Conservation (phyloP, 2,797 vertebrate species). For the Clarias platycephalus region DNA sequence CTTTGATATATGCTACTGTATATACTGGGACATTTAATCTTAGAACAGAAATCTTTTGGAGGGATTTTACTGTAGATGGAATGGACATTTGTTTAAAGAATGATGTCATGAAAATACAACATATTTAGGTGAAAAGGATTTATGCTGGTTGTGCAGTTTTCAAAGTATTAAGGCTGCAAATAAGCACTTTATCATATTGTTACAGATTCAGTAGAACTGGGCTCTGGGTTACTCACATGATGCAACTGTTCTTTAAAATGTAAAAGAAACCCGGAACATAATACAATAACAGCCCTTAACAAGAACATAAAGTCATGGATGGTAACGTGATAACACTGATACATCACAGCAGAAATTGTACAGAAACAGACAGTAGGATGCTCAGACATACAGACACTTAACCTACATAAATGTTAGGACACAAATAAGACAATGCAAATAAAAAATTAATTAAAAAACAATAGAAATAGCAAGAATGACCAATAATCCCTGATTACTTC, state of each 20-base stretch:
- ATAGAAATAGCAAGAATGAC: background rate
- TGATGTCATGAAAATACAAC: background rate
- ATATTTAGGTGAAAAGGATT: background rate
- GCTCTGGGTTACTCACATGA: background rate
- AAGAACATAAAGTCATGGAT: background rate
- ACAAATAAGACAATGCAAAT: background rate
- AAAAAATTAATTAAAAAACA: slow-evolving; percentile 1
- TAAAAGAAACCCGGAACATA: background rate
- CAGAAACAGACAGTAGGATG: background rate
- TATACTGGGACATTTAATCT: background rate
- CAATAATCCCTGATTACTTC: slow-evolving; percentile 15
- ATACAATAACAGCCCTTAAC: slow-evolving; percentile 12
- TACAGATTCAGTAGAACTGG: background rate
- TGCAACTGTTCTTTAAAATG: background rate
- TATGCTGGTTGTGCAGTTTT: background rate
- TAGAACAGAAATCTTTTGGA: background rate
- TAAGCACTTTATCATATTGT: background rate
- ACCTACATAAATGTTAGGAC: background rate
- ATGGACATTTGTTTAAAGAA: background rate
- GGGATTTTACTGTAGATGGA: background rate
- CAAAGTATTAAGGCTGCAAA: background rate
- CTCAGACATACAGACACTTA: background rate
- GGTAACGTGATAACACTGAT: background rate
- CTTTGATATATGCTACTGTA: no score
- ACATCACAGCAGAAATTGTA: background rate